Evolutionary conservation across 2,797 vertebrate genomes (phyloP).

Genomic region (Dicrostonyx torquatus): DNA sequence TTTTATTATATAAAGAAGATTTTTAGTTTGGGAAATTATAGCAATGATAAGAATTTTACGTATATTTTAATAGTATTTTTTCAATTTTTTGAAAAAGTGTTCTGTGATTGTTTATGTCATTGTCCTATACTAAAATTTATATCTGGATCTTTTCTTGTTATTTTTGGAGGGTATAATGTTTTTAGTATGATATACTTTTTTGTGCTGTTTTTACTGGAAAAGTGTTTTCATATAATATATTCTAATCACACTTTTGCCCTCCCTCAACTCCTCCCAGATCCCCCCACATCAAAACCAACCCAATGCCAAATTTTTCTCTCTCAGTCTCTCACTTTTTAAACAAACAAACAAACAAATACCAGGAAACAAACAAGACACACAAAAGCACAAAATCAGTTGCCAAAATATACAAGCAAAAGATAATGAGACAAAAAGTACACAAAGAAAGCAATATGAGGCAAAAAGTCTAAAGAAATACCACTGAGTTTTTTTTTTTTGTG

Average conservation of each 20-base stretch:
- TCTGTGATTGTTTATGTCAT: neutral
- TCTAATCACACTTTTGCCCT: neutral
- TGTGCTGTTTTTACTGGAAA: neutral
- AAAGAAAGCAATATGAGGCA: neutral
- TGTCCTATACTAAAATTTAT: constrained; percentile 2
- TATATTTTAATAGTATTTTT: constrained; percentile 43
- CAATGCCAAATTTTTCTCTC: neutral
- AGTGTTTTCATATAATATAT: neutral
- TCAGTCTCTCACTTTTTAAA: neutral
- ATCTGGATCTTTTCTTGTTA: neutral
- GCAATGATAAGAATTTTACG: neutral
- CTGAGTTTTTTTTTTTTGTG: neutral
- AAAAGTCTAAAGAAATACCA: neutral
- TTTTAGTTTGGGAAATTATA: neutral
- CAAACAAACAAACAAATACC: neutral
- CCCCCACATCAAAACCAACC: neutral
- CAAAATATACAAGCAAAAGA: neutral
- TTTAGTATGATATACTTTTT: neutral
- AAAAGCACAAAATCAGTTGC: neutral
- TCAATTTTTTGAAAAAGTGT: neutral
- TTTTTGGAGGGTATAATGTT: neutral
- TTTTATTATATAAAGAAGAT: constrained; percentile 52
- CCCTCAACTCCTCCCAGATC: neutral
- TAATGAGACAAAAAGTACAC: neutral
- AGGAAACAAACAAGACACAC: neutral